These are phyloP conservation scores for Drosophila diplacantha DNA, from an alignment of 2,888 invertebrate species.

Conservation along the genomic window DNA sequence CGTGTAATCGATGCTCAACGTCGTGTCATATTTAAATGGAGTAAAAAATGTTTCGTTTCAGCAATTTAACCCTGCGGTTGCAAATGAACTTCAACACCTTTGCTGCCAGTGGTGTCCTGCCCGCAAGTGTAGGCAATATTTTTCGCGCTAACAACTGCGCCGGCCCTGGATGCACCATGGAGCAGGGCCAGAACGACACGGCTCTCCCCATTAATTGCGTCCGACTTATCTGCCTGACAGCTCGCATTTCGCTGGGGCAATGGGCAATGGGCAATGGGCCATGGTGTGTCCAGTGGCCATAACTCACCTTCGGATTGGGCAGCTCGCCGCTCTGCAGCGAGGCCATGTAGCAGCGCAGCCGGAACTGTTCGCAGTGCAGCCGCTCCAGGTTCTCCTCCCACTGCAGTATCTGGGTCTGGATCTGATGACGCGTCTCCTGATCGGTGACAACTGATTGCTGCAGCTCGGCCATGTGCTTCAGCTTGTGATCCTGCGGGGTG, in stretches of 20 bases:
- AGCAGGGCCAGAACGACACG: conserved; percentile 11
- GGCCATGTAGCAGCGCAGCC: conserved; percentile 97
- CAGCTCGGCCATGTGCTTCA: conserved; percentile 99
- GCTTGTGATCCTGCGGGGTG: conserved; percentile 91
- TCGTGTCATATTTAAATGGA: conserved; percentile 1
- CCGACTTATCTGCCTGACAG: conserved; percentile 33
- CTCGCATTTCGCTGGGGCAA: conserved; percentile 8
- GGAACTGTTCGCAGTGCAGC: conserved; percentile 97
- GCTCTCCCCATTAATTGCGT: conserved; percentile 32
- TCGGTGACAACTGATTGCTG: conserved; percentile 98
- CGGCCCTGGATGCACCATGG: conserved; percentile 10
- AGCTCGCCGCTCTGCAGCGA: conserved; percentile 96
- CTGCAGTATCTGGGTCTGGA: conserved; percentile 94
- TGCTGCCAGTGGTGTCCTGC: not conserved
- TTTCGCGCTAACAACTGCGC: conserved; percentile 16
- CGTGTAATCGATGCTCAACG: not conserved
- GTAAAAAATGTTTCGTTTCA: not conserved
- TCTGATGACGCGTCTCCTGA: conserved; percentile 92
- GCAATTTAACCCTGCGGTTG: conserved; percentile 5
- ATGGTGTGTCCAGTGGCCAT: conserved; percentile 8
- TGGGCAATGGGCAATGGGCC: conserved; percentile 2
- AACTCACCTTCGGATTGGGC: conserved; percentile 95
- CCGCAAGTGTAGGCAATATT: conserved; percentile 24
- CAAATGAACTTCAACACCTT: conserved; percentile 7
- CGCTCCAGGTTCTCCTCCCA: conserved; percentile 98